Percentiles rank a stretch among this genome's conserved stretches.
These are phyloP conservation scores for Glyptemys insculpta DNA, from an alignment of 2,797 vertebrate genomes.

Conservation along the genomic window DNA sequence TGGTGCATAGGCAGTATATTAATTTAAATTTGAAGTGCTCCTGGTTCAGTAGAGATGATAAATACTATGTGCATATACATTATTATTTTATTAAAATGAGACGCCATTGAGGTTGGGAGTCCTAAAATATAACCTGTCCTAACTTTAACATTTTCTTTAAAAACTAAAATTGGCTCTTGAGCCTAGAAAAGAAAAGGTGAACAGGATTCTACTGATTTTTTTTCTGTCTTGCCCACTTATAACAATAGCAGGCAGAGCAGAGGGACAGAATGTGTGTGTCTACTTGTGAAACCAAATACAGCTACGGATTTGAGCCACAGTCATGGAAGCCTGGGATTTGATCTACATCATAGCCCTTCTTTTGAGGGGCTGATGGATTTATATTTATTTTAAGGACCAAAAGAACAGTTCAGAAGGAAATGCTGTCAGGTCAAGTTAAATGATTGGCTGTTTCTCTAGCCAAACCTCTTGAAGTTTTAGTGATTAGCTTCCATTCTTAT, in stretches of 20 bases:
- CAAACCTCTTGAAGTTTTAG: neutral
- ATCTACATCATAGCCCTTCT: neutral
- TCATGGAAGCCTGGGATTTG: neutral
- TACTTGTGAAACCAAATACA: neutral
- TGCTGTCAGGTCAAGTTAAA: neutral
- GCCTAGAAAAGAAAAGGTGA: neutral
- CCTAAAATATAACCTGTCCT: conserved; percentile 13
- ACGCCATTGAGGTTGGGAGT: neutral
- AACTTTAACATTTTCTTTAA: conserved; percentile 11
- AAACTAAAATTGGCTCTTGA: neutral
- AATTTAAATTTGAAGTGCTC: conserved; percentile 34
- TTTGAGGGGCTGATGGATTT: neutral
- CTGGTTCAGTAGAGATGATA: neutral
- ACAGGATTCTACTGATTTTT: neutral
- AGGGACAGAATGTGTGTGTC: neutral
- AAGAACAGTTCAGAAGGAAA: neutral
- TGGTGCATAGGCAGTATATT: neutral
- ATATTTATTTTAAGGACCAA: neutral
- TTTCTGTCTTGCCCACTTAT: neutral
- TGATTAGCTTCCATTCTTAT: neutral
- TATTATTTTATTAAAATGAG: neutral
- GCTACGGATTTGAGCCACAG: neutral
- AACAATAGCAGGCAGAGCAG: neutral
- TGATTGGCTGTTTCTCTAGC: neutral
- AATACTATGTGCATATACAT: neutral